Percentiles rank a stretch among this genome's conserved stretches.
Conservation (phyloP, 2,888 invertebrate genomes). For the Orthosia incerta region DNA sequence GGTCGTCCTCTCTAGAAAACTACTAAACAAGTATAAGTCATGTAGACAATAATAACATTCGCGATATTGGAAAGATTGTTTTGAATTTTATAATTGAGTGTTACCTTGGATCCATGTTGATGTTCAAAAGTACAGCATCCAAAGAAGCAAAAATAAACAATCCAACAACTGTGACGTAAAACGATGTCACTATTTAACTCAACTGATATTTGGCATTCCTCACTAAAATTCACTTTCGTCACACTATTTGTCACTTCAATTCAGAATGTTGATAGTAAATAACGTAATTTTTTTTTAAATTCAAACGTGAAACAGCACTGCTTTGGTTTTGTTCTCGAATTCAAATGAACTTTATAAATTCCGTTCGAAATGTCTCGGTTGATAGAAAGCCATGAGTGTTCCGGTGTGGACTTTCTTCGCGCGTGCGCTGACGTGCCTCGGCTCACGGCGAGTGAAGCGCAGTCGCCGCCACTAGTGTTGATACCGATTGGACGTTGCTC, state of each 20-base stretch:
- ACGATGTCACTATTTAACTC: conserved; percentile 50
- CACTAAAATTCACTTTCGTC: conserved; percentile 74
- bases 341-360: conserved; percentile 66
- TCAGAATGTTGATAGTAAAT: conserved; percentile 27
- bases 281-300: conserved; percentile 16
- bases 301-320: conserved; percentile 32
- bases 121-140: conserved; percentile 59
- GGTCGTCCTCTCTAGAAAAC: conserved; percentile 37
- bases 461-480: conserved; percentile 71
- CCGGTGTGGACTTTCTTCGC: conserved; percentile 82
- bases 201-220: conserved; percentile 52
- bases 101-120: conserved; percentile 86
- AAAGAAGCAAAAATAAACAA: conserved; percentile 38
- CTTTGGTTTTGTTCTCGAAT: conserved; percentile 58
- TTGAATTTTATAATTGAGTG: conserved; percentile 42
- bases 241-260: conserved; percentile 62
- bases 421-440: conserved; percentile 84
- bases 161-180: conserved; percentile 42
- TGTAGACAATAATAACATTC: no score
- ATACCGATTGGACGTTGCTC: conserved; percentile 70
- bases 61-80: conserved; percentile 36
- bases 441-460: conserved; percentile 81
- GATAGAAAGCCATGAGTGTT: conserved; percentile 85
- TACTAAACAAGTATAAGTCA: background rate
- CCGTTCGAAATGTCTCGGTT: conserved; percentile 74